These are phyloP conservation scores for Dendrolimus punctatus DNA, from an alignment of 1,140 invertebrate genomes.

Conservation along the genomic window DNA sequence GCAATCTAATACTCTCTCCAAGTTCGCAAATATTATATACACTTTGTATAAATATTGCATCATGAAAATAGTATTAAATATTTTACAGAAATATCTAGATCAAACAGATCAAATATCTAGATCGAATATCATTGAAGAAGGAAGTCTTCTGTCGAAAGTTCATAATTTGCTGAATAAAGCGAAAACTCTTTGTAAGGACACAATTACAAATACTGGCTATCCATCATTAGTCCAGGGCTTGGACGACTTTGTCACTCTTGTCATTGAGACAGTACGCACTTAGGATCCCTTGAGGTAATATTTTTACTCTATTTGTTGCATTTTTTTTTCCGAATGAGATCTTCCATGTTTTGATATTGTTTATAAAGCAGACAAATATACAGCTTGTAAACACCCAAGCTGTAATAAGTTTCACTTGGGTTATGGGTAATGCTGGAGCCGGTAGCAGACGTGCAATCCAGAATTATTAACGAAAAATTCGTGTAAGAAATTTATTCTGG, in stretches of 20 bases:
- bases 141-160: conserved; percentile 45
- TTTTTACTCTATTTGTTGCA: conserved; percentile 1
- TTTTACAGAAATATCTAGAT: conserved; percentile 58
- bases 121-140: conserved; percentile 26
- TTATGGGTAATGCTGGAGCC: too few species aligned
- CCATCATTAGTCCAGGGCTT: conserved; percentile 73
- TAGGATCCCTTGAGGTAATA: conserved; percentile 78
- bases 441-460: too few species aligned
- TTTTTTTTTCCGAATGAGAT: too few species aligned
- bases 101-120: conserved; percentile 40
- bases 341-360: too few species aligned
- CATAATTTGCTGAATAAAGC: conserved; percentile 72
- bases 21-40: too few species aligned
- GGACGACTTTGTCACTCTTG: conserved; percentile 76
- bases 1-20: too few species aligned
- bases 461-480: too few species aligned
- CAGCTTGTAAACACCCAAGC: too few species aligned
- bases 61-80: conserved; percentile 1
- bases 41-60: too few species aligned
- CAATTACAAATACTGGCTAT: conserved; percentile 72
- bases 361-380: too few species aligned
- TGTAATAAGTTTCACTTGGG: too few species aligned
- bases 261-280: conserved; percentile 76
- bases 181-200: conserved; percentile 75
- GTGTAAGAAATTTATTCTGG: too few species aligned